Base-by-base conservation (phyloP, 1,140 invertebrate species). In the Rhagoletis pomonella region DNA sequence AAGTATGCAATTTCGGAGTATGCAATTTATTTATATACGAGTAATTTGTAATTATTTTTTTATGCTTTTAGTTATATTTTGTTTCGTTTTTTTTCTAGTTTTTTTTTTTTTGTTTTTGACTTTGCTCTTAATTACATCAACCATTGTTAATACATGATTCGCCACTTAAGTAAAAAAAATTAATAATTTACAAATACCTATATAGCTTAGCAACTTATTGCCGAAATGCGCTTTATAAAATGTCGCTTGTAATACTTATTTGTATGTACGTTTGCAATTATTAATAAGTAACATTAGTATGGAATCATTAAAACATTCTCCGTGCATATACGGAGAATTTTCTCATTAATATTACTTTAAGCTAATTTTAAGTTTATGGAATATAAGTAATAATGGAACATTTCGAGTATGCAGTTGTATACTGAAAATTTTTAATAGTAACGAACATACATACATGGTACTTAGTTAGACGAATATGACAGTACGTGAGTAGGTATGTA, bases 91-190 rank as follows among this genome's bases (percentile, higher is more conserved):
- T 19, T 67, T 67, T 50, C n/a, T 81, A 81, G 2, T 81, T 55
- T 81, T 55, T 77, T 81, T 55, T 77, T 81, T 55, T 29, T 19
- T 47, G 14, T 39, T 50, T 81, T 81, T 81, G 73, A 81, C 73
- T 81, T 81, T 58, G 9, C 44, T 9, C 73, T 58, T 81, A 58
- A 5, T 81, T 81, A 17, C 10, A n/a, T 73, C 44, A 73, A 73
- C 17, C 47, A 55, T 81, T 81, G 44, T 81, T 81, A 81, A 81
- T 81, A 81, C 73, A 81, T n/a, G 14, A 14, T 55, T 55, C 1
- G n/a, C 6, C 14, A 47, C 67, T 73, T 73, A 73, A 73, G 17
- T 4, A 44, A 73, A 44, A 44, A 81, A 55, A 77, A 29, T 7
- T 5, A 55, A 50, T 77, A 81, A 81, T 44, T 73, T 73, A 73